phyloP scores from a whole-genome alignment of 2,888 invertebrate genomes.

The Hirtodrosophila trivittata region DNA sequence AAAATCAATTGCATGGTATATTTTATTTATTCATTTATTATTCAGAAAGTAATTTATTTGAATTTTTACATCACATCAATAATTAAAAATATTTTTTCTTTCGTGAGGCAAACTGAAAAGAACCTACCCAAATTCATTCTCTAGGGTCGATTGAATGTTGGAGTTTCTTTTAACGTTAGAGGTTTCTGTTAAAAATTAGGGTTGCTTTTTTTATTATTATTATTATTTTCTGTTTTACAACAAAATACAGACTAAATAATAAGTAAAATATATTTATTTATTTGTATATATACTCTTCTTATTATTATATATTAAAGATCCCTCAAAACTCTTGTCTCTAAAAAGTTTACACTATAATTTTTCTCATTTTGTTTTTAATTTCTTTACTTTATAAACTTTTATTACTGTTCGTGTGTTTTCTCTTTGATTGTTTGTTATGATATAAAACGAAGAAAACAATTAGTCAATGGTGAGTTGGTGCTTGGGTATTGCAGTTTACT shows the following conservation, averaged over 20 bases:
- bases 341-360: slow-evolving; percentile 71
- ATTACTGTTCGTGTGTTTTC: slow-evolving; percentile 35
- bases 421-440: slow-evolving; percentile 21
- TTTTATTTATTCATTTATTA: too few species aligned
- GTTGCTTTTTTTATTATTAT: slow-evolving; percentile 34
- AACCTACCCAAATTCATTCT: too few species aligned
- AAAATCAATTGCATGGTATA: too few species aligned
- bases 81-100: too few species aligned
- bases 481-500: slow-evolving; percentile 44
- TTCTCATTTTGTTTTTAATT: slow-evolving; percentile 8
- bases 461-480: slow-evolving; percentile 11
- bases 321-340: slow-evolving; percentile 64
- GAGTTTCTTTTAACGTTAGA: too few species aligned
- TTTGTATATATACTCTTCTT: slow-evolving; percentile 74
- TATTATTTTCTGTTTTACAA: slow-evolving; percentile 78
- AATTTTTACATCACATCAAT: too few species aligned
- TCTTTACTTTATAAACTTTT: slow-evolving; percentile 48
- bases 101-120: too few species aligned
- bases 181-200: slow-evolving; percentile 68
- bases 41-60: too few species aligned
- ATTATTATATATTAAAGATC: slow-evolving; percentile 74
- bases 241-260: slow-evolving; percentile 79
- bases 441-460: slow-evolving; percentile 37
- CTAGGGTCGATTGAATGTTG: too few species aligned
- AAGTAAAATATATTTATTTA: slow-evolving; percentile 80